Evolutionary conservation across 2,888 invertebrate species (phyloP).

Genomic region (Conomelus anceps): DNA sequence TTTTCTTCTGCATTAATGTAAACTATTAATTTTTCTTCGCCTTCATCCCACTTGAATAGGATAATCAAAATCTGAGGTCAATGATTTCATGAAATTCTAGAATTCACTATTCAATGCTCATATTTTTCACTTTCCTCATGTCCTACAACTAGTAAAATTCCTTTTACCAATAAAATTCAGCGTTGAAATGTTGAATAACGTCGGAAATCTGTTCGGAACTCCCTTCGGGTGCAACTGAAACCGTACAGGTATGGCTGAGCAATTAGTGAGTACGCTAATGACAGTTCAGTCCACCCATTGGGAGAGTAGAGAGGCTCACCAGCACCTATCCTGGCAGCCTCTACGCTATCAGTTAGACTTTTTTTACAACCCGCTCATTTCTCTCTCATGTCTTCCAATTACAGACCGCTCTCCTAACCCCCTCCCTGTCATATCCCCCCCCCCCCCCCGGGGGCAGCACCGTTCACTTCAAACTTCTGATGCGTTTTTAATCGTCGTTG

Average conservation of each 20-base stretch:
- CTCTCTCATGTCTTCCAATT: neutral
- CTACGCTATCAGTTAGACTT: neutral
- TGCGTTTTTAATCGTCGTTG: slow-evolving; percentile 25
- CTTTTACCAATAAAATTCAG: neutral
- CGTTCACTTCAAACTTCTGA: slow-evolving; percentile 12
- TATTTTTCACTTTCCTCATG: too few species aligned
- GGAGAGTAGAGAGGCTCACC: neutral
- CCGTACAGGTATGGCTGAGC: neutral
- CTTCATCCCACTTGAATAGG: too few species aligned
- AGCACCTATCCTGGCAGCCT: neutral
- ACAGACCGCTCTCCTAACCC: neutral
- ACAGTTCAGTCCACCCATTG: neutral
- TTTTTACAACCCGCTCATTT: neutral
- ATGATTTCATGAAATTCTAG: too few species aligned
- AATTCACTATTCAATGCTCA: too few species aligned
- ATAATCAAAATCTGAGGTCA: too few species aligned
- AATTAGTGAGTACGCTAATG: neutral
- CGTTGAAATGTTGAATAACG: neutral
- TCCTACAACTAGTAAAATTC: too few species aligned
- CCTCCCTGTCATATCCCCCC: neutral
- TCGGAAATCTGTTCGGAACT: neutral
- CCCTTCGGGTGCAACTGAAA: neutral
- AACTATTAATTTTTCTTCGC: too few species aligned
- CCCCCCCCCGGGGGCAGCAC: neutral
- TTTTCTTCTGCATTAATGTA: too few species aligned